phyloP scores from a whole-genome alignment of 2,113 vertebrate species.

The Platichthys flesus region DNA sequence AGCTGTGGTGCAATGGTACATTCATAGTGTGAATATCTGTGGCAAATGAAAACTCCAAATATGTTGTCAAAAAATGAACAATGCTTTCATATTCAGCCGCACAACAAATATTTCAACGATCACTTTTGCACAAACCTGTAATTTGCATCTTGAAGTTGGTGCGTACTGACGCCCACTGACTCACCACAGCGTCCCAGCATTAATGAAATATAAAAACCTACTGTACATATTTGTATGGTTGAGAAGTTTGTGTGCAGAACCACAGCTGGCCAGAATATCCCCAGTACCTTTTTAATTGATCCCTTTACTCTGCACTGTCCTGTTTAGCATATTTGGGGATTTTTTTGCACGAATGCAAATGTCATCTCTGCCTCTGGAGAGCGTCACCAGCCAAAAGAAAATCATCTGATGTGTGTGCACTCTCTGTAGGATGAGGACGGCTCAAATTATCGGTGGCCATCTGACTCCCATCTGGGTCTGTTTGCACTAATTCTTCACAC shows the following conservation, averaged over 20 bases:
- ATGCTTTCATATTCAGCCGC: neutral
- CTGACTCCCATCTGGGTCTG: constrained; percentile 57
- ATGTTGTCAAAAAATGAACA: neutral
- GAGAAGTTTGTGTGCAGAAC: constrained; percentile 12
- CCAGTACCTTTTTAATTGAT: constrained; percentile 36
- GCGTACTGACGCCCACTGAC: neutral
- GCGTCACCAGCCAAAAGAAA: constrained; percentile 13
- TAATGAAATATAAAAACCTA: constrained; percentile 22
- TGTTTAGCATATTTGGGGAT: constrained; percentile 33
- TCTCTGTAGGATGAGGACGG: constrained; percentile 25
- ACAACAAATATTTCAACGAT: neutral
- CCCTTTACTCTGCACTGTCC: constrained; percentile 13
- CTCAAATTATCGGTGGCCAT: constrained; percentile 56
- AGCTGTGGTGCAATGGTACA: no score
- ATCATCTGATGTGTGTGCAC: constrained; percentile 28
- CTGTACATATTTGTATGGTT: constrained; percentile 17
- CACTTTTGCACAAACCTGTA: neutral
- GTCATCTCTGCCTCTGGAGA: constrained; percentile 33
- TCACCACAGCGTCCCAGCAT: constrained; percentile 4
- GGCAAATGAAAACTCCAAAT: neutral
- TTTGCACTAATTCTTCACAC: constrained; percentile 47
- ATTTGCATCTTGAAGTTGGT: neutral
- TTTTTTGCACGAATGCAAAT: constrained; percentile 38
- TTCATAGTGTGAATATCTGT: no score
- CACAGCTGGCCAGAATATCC: constrained; percentile 25